phyloP scores from a whole-genome alignment of 1,140 invertebrate species.

The Drosophila setifemur region DNA sequence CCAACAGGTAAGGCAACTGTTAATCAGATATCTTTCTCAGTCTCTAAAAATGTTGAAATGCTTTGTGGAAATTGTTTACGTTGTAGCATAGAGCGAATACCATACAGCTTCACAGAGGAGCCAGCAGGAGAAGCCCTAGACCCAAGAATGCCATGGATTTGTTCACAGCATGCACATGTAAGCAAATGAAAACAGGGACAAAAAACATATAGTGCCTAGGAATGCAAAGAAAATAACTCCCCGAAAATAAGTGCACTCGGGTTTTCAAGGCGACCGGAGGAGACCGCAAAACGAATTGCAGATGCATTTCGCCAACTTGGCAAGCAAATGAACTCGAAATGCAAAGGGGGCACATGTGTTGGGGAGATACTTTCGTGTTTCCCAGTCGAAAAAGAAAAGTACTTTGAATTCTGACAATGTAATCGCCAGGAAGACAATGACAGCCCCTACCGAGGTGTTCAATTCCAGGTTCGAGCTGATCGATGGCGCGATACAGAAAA shows the following conservation, averaged over 20 bases:
- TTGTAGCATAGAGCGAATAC: conserved; percentile 33
- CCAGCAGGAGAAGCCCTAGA: conserved; percentile 19
- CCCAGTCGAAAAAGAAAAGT: conserved; percentile 16
- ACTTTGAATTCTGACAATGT: conserved; percentile 33
- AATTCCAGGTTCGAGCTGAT: conserved; percentile 55
- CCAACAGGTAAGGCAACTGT: conserved; percentile 27
- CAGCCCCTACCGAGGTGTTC: conserved; percentile 41
- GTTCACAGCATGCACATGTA: conserved; percentile 41
- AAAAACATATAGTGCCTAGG: conserved; percentile 6
- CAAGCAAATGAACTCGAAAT: conserved; percentile 72
- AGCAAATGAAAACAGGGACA: conserved; percentile 11
- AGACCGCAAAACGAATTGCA: conserved; percentile 73
- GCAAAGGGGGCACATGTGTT: conserved; percentile 17
- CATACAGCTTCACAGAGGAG: conserved; percentile 12
- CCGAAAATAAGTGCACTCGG: conserved; percentile 43
- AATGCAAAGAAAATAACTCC: conserved; percentile 44
- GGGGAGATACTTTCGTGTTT: conserved; percentile 15
- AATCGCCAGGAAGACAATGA: conserved; percentile 58
- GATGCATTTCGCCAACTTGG: conserved; percentile 69
- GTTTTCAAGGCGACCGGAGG: conserved; percentile 39
- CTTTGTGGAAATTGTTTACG: conserved; percentile 72
- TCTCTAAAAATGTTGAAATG: conserved; percentile 52
- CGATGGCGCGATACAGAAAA: conserved; percentile 68
- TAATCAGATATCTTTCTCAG: conserved; percentile 47
- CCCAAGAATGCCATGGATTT: conserved; percentile 52